Conservation (phyloP, 2,888 invertebrate species). For the Busseola fusca region DNA sequence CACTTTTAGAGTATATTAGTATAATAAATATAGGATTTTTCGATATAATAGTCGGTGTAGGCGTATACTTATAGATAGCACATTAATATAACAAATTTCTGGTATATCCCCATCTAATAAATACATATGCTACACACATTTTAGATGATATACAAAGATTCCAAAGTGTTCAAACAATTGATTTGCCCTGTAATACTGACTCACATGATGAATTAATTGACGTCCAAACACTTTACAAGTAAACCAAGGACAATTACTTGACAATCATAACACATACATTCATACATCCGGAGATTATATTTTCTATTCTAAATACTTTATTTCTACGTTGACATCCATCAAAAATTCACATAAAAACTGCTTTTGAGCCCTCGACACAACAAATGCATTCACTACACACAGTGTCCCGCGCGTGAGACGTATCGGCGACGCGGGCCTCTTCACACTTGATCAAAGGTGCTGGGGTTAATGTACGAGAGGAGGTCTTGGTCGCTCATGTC, state of each 20-base stretch:
- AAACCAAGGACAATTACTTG: conserved; percentile 66
- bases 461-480: conserved; percentile 96
- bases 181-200: conserved; percentile 87
- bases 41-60: conserved; percentile 35
- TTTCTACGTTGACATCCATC: conserved; percentile 77
- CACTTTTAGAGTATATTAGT: conserved; percentile 49
- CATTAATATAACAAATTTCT: conserved; percentile 51
- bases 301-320: conserved; percentile 67
- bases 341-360: conserved; percentile 86
- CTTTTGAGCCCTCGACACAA: conserved; percentile 84
- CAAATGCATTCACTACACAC: conserved; percentile 77
- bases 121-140: conserved; percentile 37
- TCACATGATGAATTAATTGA: conserved; percentile 83
- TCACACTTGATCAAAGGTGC: conserved; percentile 94
- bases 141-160: conserved; percentile 40
- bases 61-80: conserved; percentile 48
- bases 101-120: conserved; percentile 44
- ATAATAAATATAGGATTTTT: conserved; percentile 58
- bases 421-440: conserved; percentile 60
- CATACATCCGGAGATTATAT: conserved; percentile 75
- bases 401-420: conserved; percentile 58
- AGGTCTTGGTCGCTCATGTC: conserved; percentile 96
- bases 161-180: conserved; percentile 58
- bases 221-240: conserved; percentile 66
- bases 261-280: conserved; percentile 69